Evolutionary conservation across 2,888 invertebrate species (phyloP).

Genomic region (Torymus tubicola): DNA sequence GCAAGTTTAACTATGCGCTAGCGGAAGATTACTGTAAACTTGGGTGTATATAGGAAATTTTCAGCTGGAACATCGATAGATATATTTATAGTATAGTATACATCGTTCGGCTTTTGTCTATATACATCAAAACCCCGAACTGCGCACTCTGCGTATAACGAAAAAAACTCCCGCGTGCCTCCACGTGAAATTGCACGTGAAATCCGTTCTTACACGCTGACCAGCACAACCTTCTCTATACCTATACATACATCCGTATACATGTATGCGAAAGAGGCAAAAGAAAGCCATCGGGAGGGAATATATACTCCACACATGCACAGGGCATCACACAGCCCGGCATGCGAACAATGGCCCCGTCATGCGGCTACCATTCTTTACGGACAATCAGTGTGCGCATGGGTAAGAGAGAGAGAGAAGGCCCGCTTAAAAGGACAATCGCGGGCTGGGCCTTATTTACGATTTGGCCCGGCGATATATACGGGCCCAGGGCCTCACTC

Average conservation of each 20-base stretch:
- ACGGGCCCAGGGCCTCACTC: slow-evolving; percentile 33
- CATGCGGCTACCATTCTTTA: slow-evolving; percentile 73
- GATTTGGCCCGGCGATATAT: slow-evolving; percentile 65
- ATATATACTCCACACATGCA: slow-evolving; percentile 57
- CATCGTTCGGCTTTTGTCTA: too few relatives aligned
- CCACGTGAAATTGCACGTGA: slow-evolving; percentile 6
- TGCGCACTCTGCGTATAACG: too few relatives aligned
- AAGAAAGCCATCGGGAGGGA: slow-evolving; percentile 17
- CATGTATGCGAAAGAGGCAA: not conserved
- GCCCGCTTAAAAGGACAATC: slow-evolving; percentile 74
- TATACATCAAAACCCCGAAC: too few relatives aligned
- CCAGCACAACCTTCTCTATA: slow-evolving; percentile 7
- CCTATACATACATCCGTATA: not conserved
- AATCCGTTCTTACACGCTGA: slow-evolving; percentile 14
- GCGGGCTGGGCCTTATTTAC: slow-evolving; percentile 70
- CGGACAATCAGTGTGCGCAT: slow-evolving; percentile 67
- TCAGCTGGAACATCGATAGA: not conserved
- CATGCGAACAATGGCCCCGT: slow-evolving; percentile 71
- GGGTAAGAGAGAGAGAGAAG: slow-evolving; percentile 8
- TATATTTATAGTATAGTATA: too few relatives aligned
- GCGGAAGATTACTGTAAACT: slow-evolving; percentile 39
- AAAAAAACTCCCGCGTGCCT: not conserved
- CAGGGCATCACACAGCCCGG: slow-evolving; percentile 48
- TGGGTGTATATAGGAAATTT: slow-evolving; percentile 47
- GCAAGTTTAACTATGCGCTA: slow-evolving; percentile 40